Base-by-base conservation (phyloP, 2,888 invertebrate species). In the Emmelina monodactyla region DNA sequence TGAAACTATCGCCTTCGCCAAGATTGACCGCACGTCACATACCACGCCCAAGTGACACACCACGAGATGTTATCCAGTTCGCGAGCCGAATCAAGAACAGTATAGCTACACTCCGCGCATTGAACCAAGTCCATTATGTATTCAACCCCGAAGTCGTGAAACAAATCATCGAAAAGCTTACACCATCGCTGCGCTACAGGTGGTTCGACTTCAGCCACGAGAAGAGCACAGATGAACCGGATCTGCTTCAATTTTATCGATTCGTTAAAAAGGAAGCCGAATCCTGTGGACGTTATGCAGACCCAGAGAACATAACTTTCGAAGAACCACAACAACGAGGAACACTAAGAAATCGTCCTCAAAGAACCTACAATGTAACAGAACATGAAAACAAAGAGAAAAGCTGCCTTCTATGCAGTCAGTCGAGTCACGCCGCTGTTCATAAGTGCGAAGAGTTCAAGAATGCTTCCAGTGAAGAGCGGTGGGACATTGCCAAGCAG, bases 181-280 rank as follows among this genome's bases (percentile, higher is more conserved):
- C 35, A 7, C 16, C 31, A 5, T 12, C 14, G 2, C 7, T 29
- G 2, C 14, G 22, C 11, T 19, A 15, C 11, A 22, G 25, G 9
- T 35, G 35, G 35, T 35, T 15, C 28, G 35, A 35, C 15, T 35
- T 14, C 16, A 31, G n/a, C 5, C 12, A 12, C n/a, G 5, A 4
- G 4, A 2, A 10, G 13, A 6, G 2, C 11, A 28, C 22, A 11
- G 16, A 15, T 4, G 12, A 11, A 11, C 28, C 31, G 11, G 31
- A 12, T 6, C 22, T 31, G 14, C 1, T 6, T 1, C 22, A 11
- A 10, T 6, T 35, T n/a, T 15, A 13, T 1, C 2, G 15, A 9
- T 35, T n/a, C n/a, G n/a, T n/a, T n/a, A n/a, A n/a, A n/a, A 13
- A 2, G 1, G 16, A 22, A 9, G 12, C 19, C 10, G 19, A 9